A percentile compares a stretch with the other conserved stretches of the same genome.
Conservation (phyloP, 92 coral and sea anemone genomes). For the Phenganax subtilis region DNA sequence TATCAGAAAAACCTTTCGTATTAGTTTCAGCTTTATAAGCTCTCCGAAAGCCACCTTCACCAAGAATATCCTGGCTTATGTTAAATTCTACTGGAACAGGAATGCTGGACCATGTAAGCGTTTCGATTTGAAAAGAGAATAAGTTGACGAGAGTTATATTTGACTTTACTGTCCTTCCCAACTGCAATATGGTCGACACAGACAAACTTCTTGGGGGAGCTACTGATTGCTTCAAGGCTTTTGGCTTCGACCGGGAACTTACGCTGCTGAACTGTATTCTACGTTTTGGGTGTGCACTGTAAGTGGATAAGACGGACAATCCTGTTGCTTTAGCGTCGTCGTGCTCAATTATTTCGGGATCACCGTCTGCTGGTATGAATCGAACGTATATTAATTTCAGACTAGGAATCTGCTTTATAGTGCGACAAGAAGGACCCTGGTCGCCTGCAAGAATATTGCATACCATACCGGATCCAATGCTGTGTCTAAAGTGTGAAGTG, state of each 20-base stretch:
- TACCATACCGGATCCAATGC: constrained; percentile 8
- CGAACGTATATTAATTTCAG: constrained; percentile 6
- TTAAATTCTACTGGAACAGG: constrained; percentile 38
- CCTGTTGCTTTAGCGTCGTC: not conserved
- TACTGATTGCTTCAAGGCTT: too few species aligned
- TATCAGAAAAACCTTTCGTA: constrained; percentile 22
- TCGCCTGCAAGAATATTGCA: constrained; percentile 22
- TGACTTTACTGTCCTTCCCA: constrained; percentile 23
- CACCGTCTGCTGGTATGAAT: not conserved
- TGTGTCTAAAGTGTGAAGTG: not conserved
- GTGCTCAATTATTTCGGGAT: not conserved
- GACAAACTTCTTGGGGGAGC: not conserved
- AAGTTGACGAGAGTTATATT: constrained; percentile 33
- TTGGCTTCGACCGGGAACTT: not conserved
- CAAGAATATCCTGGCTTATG: constrained; percentile 19
- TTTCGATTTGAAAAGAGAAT: constrained; percentile 24
- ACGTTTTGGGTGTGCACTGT: too few species aligned
- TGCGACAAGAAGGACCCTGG: constrained; percentile 21
- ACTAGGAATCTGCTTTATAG: constrained; percentile 3
- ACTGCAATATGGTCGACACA: constrained; percentile 29
- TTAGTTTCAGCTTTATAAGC: constrained; percentile 36
- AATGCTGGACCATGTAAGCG: constrained; percentile 25
- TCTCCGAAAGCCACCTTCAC: constrained; percentile 38
- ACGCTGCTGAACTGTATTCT: not conserved
- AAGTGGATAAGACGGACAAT: too few species aligned